A percentile compares a stretch with the other conserved stretches of the same genome.
These are phyloP conservation scores for Argyra leucocephala DNA, from an alignment of 2,888 invertebrate species.

Conservation along the genomic window DNA sequence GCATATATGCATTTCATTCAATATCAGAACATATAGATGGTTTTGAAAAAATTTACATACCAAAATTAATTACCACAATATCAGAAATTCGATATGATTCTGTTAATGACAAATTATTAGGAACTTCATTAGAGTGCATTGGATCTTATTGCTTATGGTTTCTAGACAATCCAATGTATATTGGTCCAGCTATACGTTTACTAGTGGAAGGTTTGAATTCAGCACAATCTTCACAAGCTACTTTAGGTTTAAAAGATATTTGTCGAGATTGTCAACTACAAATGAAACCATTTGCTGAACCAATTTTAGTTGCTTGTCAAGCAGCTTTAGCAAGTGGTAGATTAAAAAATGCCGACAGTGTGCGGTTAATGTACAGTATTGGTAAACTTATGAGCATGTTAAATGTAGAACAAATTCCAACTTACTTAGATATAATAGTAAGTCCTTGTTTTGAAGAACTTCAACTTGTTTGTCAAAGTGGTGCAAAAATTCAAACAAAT, in stretches of 20 bases:
- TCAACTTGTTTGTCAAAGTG: conserved; percentile 46
- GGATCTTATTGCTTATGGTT: conserved; percentile 85
- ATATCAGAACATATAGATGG: conserved; percentile 54
- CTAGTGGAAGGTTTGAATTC: conserved; percentile 57
- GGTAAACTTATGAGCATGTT: conserved; percentile 63
- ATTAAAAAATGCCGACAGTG: conserved; percentile 57
- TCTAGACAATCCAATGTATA: conserved; percentile 56
- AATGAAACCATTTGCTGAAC: conserved; percentile 65
- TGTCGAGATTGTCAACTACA: conserved; percentile 69
- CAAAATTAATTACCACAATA: conserved; percentile 52
- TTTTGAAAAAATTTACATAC: conserved; percentile 50
- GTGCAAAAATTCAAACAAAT: conserved; percentile 45
- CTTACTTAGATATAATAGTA: conserved; percentile 59
- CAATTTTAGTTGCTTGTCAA: conserved; percentile 63
- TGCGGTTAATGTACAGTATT: conserved; percentile 65
- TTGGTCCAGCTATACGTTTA: conserved; percentile 59
- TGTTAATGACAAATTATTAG: conserved; percentile 53
- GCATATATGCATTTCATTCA: conserved; percentile 57
- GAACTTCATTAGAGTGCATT: conserved; percentile 66
- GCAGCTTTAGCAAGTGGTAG: conserved; percentile 49
- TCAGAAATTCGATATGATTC: conserved; percentile 54
- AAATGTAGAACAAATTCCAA: conserved; percentile 53
- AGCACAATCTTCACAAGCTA: conserved; percentile 66
- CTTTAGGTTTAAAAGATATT: conserved; percentile 80
- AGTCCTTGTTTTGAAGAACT: conserved; percentile 57